Evolutionary conservation across 2,888 invertebrate species (phyloP).

Genomic region (Plagodis dolabraria): DNA sequence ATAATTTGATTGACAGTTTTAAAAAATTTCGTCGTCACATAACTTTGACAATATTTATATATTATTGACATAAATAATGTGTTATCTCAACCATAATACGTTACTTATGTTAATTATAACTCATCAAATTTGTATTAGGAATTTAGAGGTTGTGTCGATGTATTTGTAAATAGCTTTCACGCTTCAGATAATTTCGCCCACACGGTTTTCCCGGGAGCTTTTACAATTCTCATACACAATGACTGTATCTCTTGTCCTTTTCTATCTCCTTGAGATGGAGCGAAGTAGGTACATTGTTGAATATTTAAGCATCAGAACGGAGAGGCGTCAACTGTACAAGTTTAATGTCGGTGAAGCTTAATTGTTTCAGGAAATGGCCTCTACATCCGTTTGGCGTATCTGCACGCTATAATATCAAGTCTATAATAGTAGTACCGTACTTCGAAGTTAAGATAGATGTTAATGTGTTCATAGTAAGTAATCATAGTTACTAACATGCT

Average conservation of each 20-base stretch:
- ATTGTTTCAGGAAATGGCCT: conserved; percentile 55
- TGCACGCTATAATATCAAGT: not conserved
- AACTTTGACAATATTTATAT: no score
- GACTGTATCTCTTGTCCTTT: conserved; percentile 21
- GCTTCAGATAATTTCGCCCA: conserved; percentile 9
- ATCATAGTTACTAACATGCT: no score
- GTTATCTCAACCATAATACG: no score
- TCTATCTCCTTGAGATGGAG: conserved; percentile 31
- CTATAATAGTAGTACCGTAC: conserved; percentile 4
- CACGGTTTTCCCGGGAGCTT: conserved; percentile 18
- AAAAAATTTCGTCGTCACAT: no score
- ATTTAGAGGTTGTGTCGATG: not conserved
- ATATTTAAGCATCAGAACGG: conserved; percentile 45
- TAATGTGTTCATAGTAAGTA: not conserved
- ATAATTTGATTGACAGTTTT: no score
- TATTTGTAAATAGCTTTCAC: conserved; percentile 2
- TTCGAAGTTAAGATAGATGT: not conserved
- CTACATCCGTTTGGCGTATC: conserved; percentile 23
- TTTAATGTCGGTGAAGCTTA: conserved; percentile 52
- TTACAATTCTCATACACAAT: conserved; percentile 20
- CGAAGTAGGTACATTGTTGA: conserved; percentile 37
- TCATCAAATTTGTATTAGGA: no score
- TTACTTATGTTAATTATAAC: no score
- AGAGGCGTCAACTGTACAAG: conserved; percentile 48
- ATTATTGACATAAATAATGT: no score